phyloP scores from a whole-genome alignment of 2,888 invertebrate species.

The Noctuana brunneofusca region DNA sequence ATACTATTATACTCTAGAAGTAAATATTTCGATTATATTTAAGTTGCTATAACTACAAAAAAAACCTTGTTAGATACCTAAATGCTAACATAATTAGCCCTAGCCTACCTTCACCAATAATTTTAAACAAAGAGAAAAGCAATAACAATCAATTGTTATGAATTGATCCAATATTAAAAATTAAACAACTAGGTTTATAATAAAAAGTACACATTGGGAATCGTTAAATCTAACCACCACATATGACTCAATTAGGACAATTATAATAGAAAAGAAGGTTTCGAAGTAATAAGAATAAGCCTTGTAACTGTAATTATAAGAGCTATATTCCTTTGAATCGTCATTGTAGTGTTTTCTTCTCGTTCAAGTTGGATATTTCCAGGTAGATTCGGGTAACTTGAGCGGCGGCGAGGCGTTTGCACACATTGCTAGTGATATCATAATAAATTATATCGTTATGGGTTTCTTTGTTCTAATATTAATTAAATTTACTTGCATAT shows the following conservation, averaged over 20 bases:
- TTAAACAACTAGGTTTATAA: constrained; percentile 34
- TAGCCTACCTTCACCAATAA: constrained; percentile 64
- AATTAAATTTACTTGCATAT: not conserved
- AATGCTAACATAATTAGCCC: constrained; percentile 37
- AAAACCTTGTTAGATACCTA: constrained; percentile 34
- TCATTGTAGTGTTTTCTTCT: constrained; percentile 24
- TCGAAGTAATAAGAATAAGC: constrained; percentile 30
- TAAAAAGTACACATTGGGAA: constrained; percentile 35
- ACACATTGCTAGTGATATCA: constrained; percentile 79
- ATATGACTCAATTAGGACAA: constrained; percentile 26
- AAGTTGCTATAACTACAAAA: constrained; percentile 48
- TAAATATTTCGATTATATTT: constrained; percentile 44
- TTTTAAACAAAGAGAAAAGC: constrained; percentile 40
- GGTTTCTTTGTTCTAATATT: constrained; percentile 24
- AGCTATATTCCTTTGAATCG: constrained; percentile 9
- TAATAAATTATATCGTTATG: constrained; percentile 62
- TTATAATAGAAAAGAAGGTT: constrained; percentile 35
- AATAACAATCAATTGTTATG: constrained; percentile 35
- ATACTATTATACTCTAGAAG: constrained; percentile 39
- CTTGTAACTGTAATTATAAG: constrained; percentile 10
- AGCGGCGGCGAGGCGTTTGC: constrained; percentile 69
- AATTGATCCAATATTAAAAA: constrained; percentile 34
- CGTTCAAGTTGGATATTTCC: constrained; percentile 50
- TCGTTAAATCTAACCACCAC: constrained; percentile 37
- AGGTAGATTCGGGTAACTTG: constrained; percentile 74